Base-by-base conservation (phyloP, 2,888 invertebrate species). In the Phyllotreta cruciferae region DNA sequence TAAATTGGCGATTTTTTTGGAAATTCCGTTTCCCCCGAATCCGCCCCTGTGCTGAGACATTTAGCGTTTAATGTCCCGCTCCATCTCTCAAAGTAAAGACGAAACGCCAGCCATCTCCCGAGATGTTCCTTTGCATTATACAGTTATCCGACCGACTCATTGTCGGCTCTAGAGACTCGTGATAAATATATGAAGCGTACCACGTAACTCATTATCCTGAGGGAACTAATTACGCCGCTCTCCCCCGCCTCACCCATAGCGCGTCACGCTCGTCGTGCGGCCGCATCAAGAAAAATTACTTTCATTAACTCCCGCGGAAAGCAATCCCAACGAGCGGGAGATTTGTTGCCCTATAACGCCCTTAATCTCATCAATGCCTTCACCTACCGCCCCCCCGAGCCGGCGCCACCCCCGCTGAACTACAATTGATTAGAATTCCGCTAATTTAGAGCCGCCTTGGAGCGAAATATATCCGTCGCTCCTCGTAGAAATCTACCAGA, bases 131-230 rank as follows among this genome's bases (percentile, higher is more conserved):
- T 57, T 66, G 69, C 72, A 72, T 75, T 75, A 75, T 76, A 70
- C 69, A 76, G 74, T 74, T 74, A 75, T 74, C 74, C 75, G 53
- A 64, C 66, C 68, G 66, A 68, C 69, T 75, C 75, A 74, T 75
- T 74, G 75, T 74, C 73, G 76, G 71, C 77, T 75, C 76, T 68
- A 70, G 76, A 75, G 77, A 76, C 75, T 63, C 69, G 72, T 77
- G 75, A 77, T 77, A 75, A 76, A 77, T 77, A 76, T 74, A 75
- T 73, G 72, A 72, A 75, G 74, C 75, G 70, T 71, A 74, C 77
- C 75, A 76, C 75, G 75, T 76, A 75, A 76, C 77, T 77, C 77
- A 78, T 78, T 78, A 78, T 74, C 74, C 73, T 74, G 72, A 72
- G 74, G 73, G 73, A 73, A 61, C 75, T 77, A 77, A 77, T 76